phyloP scores from a whole-genome alignment of 2,797 vertebrate genomes.

The Bothrops alternatus region DNA sequence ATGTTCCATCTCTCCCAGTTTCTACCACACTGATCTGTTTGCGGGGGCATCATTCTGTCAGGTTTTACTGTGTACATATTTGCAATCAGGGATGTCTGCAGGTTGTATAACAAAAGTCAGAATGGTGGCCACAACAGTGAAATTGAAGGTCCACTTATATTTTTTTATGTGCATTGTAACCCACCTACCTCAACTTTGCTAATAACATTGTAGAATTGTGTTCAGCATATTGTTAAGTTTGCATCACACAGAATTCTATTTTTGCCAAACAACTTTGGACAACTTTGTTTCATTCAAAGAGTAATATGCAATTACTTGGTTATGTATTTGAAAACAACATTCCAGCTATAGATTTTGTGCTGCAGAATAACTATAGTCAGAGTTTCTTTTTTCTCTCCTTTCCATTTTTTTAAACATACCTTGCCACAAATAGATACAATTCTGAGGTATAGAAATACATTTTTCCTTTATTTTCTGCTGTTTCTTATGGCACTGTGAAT shows the following conservation, averaged over 20 bases:
- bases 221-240: neutral
- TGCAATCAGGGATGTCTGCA: neutral
- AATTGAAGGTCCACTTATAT: neutral
- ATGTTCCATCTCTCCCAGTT: neutral
- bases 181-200: neutral
- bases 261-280: neutral
- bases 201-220: neutral
- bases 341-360: neutral
- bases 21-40: neutral
- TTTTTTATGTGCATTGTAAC: neutral
- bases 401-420: neutral
- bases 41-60: neutral
- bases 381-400: neutral
- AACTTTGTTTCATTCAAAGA: neutral
- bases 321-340: neutral
- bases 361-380: neutral
- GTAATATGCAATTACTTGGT: neutral
- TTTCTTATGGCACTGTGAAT: neutral
- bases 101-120: neutral
- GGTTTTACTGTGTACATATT: neutral
- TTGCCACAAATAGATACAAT: neutral
- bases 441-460: neutral
- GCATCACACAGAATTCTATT: neutral
- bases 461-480: neutral
- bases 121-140: neutral